These are phyloP conservation scores for Idaea aversata DNA, from an alignment of 2,888 invertebrate genomes.

Conservation along the genomic window DNA sequence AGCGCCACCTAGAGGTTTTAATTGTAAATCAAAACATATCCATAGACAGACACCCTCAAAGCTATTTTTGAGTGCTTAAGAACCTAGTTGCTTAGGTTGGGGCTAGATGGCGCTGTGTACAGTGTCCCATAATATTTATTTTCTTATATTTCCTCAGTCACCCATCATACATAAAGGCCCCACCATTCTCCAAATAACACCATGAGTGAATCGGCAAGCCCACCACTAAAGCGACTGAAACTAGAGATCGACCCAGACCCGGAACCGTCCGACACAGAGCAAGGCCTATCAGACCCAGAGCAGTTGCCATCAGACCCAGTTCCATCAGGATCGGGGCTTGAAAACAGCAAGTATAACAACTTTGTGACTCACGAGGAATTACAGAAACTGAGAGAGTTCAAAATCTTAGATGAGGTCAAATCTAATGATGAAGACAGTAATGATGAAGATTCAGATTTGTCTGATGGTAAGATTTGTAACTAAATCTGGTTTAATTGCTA, in stretches of 20 bases:
- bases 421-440: slow-evolving; percentile 68
- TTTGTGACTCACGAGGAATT: slow-evolving; percentile 55
- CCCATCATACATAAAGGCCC: too few relatives aligned
- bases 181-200: neutral
- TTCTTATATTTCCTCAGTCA: too few relatives aligned
- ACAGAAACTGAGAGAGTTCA: slow-evolving; percentile 62
- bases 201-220: neutral
- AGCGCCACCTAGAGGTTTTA: too few relatives aligned
- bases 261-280: neutral
- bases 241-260: neutral
- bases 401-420: slow-evolving; percentile 70
- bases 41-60: too few relatives aligned
- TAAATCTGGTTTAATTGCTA: neutral
- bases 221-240: neutral
- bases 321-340: slow-evolving; percentile 13
- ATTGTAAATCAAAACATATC: too few relatives aligned
- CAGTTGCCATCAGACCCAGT: neutral
- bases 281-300: slow-evolving; percentile 15
- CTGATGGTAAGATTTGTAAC: slow-evolving; percentile 49
- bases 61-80: too few relatives aligned
- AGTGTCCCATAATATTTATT: too few relatives aligned
- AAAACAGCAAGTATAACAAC: slow-evolving; percentile 44
- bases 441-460: slow-evolving; percentile 59
- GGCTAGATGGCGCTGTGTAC: too few relatives aligned
- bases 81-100: too few relatives aligned